phyloP scores from a whole-genome alignment of 2,797 vertebrate genomes.

The Chaunax sp. region DNA sequence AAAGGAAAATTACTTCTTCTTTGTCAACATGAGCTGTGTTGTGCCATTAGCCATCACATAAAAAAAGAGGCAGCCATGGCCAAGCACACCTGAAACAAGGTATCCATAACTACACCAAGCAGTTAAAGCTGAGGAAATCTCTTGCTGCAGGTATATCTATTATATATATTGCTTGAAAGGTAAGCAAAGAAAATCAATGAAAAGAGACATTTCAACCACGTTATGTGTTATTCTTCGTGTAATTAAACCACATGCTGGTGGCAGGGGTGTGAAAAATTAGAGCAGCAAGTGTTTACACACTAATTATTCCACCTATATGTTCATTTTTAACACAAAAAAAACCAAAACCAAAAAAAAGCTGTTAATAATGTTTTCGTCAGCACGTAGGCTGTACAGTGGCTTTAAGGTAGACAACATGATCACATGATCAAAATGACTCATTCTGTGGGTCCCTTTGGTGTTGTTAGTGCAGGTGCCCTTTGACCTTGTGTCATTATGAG shows the following conservation, averaged over 20 bases:
- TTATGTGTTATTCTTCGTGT: not conserved
- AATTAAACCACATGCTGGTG: not conserved
- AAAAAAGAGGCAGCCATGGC: not conserved
- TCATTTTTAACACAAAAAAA: conserved; percentile 4
- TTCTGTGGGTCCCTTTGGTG: not conserved
- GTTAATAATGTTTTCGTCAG: not conserved
- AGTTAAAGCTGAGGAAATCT: not conserved
- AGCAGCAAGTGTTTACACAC: not conserved
- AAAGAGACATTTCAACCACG: not conserved
- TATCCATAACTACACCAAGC: not conserved
- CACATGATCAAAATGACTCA: conserved; percentile 21
- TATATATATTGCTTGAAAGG: not conserved
- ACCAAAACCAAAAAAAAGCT: not conserved
- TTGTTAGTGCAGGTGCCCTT: not conserved
- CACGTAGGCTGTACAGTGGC: not conserved
- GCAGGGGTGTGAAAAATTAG: conserved; percentile 11
- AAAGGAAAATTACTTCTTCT: not conserved
- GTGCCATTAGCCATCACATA: not conserved
- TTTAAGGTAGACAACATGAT: not conserved
- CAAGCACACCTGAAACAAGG: not conserved
- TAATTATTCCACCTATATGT: conserved; percentile 4
- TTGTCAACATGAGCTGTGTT: not conserved
- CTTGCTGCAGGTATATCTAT: not conserved
- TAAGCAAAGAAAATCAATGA: not conserved
- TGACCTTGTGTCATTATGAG: conserved; percentile 10